Evolutionary conservation across 2,797 vertebrate species (phyloP).

Genomic region (Lycodopsis pacificus): DNA sequence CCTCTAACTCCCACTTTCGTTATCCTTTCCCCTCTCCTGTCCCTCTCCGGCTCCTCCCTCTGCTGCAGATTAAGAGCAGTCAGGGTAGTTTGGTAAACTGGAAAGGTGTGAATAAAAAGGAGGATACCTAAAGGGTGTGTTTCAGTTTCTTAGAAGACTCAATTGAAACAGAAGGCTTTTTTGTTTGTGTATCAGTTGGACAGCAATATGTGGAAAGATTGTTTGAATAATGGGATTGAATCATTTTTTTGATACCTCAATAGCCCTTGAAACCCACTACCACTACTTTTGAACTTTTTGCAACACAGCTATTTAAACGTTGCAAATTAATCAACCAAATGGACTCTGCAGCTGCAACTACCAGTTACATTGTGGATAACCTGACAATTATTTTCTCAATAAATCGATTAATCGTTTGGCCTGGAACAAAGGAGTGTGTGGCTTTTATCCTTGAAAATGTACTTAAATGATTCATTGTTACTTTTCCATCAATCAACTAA

Average conservation of each 20-base stretch:
- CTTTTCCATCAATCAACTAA: background rate
- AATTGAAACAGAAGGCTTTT: background rate
- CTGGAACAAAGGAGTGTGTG: background rate
- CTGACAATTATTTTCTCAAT: background rate
- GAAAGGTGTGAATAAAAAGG: slow-evolving; percentile 22
- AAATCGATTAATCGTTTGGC: background rate
- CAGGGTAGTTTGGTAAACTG: slow-evolving; percentile 26
- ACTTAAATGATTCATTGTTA: background rate
- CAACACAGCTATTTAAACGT: background rate
- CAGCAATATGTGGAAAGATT: background rate
- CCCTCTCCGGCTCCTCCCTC: slow-evolving; percentile 32
- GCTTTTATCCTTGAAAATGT: background rate
- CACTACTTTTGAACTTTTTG: background rate
- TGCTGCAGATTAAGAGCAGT: slow-evolving; percentile 28
- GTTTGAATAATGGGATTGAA: background rate
- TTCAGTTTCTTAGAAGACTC: slow-evolving; percentile 5
- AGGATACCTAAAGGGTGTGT: background rate
- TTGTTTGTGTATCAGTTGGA: background rate
- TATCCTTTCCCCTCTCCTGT: slow-evolving; percentile 46
- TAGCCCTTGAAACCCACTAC: background rate
- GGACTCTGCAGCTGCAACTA: too few relatives aligned
- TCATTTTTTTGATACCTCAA: background rate
- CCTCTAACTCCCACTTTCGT: slow-evolving; percentile 59
- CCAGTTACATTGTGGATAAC: background rate
- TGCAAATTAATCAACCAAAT: background rate